These are phyloP conservation scores for Pristionchus exspectatus DNA, from an alignment of 2,888 invertebrate genomes.

Conservation along the genomic window DNA sequence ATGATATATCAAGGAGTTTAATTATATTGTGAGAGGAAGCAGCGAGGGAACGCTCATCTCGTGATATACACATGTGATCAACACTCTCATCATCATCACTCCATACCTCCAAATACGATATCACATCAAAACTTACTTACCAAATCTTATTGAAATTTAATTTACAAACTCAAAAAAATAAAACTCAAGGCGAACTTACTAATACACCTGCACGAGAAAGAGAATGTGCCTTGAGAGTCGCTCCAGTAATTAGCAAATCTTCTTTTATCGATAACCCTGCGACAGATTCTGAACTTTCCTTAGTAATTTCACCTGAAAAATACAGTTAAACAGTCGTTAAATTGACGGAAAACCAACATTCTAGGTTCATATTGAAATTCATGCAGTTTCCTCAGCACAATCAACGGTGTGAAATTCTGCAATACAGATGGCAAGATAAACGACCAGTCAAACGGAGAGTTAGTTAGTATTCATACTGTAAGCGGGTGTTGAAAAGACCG, in stretches of 20 bases:
- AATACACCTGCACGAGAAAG: background rate
- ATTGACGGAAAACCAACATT: background rate
- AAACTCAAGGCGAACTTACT: background rate
- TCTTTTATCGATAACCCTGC: slow-evolving; percentile 47
- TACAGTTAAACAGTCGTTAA: background rate
- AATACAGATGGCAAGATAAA: no score
- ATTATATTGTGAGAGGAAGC: background rate
- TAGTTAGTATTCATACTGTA: background rate
- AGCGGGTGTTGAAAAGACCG: background rate
- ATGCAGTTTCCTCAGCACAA: no score
- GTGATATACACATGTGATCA: background rate
- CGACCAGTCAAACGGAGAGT: background rate
- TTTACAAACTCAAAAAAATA: background rate
- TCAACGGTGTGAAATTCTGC: no score
- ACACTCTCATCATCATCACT: background rate
- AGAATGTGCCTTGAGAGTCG: slow-evolving; percentile 8
- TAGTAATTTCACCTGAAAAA: background rate
- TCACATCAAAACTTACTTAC: background rate
- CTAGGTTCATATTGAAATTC: no score
- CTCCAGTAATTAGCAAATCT: slow-evolving; percentile 1
- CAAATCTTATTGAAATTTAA: slow-evolving; percentile 2
- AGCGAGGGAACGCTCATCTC: slow-evolving; percentile 46
- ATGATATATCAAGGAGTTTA: slow-evolving; percentile 11
- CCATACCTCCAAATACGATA: background rate
- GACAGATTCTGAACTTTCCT: background rate